Conservation (phyloP, 2,113 vertebrate species). For the Tragulus kanchil region DNA sequence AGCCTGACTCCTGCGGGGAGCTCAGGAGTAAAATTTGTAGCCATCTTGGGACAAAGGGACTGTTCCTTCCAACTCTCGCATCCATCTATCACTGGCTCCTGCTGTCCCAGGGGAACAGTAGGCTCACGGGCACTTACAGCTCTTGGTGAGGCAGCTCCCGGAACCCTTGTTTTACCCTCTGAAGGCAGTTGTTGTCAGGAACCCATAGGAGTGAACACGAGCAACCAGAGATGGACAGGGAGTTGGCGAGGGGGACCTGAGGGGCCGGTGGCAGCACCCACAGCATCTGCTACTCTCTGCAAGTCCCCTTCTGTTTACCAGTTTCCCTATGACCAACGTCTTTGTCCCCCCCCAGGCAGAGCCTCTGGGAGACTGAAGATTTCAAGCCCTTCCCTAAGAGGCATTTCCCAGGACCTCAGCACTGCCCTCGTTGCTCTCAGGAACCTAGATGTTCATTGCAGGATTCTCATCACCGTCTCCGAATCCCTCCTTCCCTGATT, state of each 20-base stretch:
- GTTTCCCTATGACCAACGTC: not conserved
- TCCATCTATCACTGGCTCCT: too few species aligned
- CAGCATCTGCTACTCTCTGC: not conserved
- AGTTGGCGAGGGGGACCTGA: not conserved
- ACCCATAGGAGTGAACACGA: not conserved
- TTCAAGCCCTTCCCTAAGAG: not conserved
- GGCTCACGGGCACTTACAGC: not conserved
- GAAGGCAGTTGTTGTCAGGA: not conserved
- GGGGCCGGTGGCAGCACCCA: not conserved
- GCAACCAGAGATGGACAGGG: not conserved
- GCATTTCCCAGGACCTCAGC: not conserved
- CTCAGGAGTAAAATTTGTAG: not conserved
- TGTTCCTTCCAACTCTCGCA: too few species aligned
- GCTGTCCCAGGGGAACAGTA: accelerated
- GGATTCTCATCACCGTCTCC: not conserved
- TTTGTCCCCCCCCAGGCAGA: not conserved
- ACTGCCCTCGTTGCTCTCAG: not conserved
- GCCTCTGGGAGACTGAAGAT: not conserved
- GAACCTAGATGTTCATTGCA: not conserved
- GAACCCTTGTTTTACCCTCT: not conserved
- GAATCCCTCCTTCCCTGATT: not conserved
- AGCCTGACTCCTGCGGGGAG: not conserved
- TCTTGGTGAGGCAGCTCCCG: not conserved
- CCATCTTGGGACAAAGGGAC: not conserved
- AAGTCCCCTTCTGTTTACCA: not conserved